A percentile compares a stretch with the other conserved stretches of the same genome.
Evolutionary conservation across 2,113 vertebrate species (phyloP).

Genomic region (Crotalus tigris): DNA sequence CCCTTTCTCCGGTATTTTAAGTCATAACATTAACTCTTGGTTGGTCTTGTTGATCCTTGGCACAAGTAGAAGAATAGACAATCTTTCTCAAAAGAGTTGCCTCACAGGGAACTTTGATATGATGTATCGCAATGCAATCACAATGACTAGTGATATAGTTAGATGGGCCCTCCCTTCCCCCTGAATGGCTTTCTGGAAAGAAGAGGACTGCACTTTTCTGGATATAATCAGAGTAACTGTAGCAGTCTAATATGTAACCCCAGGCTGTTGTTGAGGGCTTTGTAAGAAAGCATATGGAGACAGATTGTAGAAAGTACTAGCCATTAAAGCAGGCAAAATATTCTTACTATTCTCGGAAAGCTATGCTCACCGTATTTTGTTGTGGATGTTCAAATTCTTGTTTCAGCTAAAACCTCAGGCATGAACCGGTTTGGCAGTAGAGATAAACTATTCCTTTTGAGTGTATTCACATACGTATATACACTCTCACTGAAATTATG

Average conservation of each 20-base stretch:
- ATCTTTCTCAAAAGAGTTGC: background rate
- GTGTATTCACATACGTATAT: background rate
- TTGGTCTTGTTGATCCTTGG: background rate
- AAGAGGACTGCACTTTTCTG: background rate
- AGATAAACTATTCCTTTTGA: constrained; percentile 15
- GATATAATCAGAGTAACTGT: background rate
- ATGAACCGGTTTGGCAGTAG: constrained; percentile 2
- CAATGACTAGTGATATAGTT: background rate
- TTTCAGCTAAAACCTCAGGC: constrained; percentile 8
- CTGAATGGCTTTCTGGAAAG: background rate
- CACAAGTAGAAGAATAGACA: background rate
- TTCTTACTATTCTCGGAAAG: background rate
- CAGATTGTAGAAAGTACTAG: background rate
- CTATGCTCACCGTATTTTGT: fast-evolving
- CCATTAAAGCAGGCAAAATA: background rate
- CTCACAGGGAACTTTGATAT: background rate
- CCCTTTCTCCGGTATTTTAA: background rate
- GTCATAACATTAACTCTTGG: background rate
- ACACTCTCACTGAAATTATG: background rate
- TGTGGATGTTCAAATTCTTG: background rate
- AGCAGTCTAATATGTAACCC: background rate
- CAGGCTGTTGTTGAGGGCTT: background rate
- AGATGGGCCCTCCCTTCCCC: background rate
- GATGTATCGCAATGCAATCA: background rate
- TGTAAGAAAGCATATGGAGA: background rate